These are phyloP conservation scores for Trogon surrucura DNA, from an alignment of 2,113 vertebrate species.

Conservation along the genomic window DNA sequence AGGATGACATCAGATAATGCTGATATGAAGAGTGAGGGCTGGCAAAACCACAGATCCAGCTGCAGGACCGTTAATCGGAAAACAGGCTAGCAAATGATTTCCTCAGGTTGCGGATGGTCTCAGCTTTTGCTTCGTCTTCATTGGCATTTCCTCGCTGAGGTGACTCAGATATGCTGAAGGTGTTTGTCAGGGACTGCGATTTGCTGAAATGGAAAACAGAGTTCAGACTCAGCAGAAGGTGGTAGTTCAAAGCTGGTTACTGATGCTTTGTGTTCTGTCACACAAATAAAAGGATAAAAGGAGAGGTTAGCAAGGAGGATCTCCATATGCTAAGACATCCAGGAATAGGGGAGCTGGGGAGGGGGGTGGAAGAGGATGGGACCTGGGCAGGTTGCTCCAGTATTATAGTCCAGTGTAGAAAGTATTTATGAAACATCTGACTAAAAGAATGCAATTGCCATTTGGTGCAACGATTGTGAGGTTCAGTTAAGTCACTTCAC, in stretches of 20 bases:
- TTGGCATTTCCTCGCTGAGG: constrained; percentile 79
- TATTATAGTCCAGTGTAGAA: background rate
- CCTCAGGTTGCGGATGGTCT: constrained; percentile 94
- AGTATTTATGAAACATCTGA: background rate
- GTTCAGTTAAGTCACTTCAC: background rate
- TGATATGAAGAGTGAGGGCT: constrained; percentile 18
- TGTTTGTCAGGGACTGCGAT: constrained; percentile 96
- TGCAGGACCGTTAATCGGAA: constrained; percentile 81
- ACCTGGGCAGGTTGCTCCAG: background rate
- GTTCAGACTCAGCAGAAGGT: background rate
- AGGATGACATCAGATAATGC: background rate
- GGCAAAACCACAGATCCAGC: background rate
- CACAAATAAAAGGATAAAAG: background rate
- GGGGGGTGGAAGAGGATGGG: background rate
- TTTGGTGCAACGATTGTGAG: background rate
- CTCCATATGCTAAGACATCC: background rate
- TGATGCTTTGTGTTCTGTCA: background rate
- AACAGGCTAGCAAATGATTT: constrained; percentile 98
- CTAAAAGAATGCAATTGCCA: background rate
- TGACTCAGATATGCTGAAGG: constrained; percentile 87
- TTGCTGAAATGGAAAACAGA: constrained; percentile 83
- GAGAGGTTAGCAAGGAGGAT: background rate
- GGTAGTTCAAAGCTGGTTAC: background rate
- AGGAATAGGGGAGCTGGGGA: background rate
- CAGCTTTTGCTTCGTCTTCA: constrained; percentile 95